Conservation (phyloP, 2,113 vertebrate species). For the Oreochromis niloticus region DNA sequence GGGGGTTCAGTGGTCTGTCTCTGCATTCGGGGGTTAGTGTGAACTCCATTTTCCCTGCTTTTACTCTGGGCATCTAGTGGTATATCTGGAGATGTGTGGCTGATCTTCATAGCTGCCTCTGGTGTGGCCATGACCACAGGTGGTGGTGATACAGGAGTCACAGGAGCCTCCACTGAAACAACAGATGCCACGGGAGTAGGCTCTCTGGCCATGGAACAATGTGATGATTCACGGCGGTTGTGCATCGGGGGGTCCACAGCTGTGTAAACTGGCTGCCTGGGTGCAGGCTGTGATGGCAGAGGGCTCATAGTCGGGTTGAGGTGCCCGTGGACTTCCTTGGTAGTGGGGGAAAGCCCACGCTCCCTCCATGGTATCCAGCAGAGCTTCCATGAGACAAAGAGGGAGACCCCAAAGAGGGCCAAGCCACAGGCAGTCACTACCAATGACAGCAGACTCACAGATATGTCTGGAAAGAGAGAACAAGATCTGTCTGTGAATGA, state of each 20-base stretch:
- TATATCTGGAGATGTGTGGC: conserved; percentile 95
- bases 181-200: conserved; percentile 70
- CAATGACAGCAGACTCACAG: conserved; percentile 91
- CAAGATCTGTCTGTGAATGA: neutral
- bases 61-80: conserved; percentile 81
- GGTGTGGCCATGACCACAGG: conserved; percentile 66
- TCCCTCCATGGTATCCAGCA: conserved; percentile 99
- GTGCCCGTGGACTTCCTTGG: conserved; percentile 81
- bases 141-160: conserved; percentile 67
- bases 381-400: conserved; percentile 98
- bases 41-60: conserved; percentile 80
- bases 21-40: conserved; percentile 80
- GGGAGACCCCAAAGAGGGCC: conserved; percentile 93
- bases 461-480: conserved; percentile 80
- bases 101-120: conserved; percentile 96
- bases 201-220: conserved; percentile 58
- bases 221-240: conserved; percentile 83
- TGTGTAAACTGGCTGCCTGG: conserved; percentile 83
- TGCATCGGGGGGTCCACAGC: conserved; percentile 82
- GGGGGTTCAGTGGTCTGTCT: conserved; percentile 89
- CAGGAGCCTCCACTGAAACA: conserved; percentile 71
- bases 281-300: conserved; percentile 34
- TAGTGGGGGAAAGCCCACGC: conserved; percentile 78
- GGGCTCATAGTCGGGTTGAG: conserved; percentile 71
- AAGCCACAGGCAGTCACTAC: conserved; percentile 96